These are phyloP conservation scores for Epirrhoe tristata DNA, from an alignment of 2,888 invertebrate genomes.

Conservation along the genomic window DNA sequence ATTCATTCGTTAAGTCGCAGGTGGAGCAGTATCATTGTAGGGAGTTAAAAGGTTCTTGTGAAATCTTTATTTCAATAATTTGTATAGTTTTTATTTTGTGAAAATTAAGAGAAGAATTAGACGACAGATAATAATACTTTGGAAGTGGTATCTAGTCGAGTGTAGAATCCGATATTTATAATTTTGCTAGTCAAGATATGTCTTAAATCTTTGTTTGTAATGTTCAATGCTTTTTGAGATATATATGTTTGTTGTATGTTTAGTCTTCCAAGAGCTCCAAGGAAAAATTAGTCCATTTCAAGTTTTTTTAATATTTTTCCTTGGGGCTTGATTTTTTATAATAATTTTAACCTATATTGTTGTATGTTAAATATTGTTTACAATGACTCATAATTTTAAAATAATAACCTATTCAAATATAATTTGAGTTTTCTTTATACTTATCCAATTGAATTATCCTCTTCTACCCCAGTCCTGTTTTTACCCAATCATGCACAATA, in stretches of 20 bases:
- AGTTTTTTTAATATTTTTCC: not conserved
- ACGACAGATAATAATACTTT: conserved; percentile 18
- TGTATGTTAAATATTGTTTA: conserved; percentile 1
- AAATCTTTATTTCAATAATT: too few species aligned
- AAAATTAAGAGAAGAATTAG: not conserved
- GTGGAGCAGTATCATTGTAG: too few species aligned
- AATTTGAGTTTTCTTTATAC: not conserved
- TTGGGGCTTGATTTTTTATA: not conserved
- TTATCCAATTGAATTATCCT: too few species aligned
- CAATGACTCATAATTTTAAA: not conserved
- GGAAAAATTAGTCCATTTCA: not conserved
- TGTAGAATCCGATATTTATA: conserved; percentile 39
- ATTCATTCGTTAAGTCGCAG: too few species aligned
- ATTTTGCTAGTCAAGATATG: conserved; percentile 44
- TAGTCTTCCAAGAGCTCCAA: conserved; percentile 12
- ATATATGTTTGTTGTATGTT: conserved; percentile 8
- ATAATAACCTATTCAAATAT: not conserved
- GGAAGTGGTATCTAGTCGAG: conserved; percentile 43
- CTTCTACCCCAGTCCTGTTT: too few species aligned
- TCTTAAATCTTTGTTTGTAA: conserved; percentile 17
- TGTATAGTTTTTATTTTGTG: too few species aligned
- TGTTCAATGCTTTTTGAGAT: conserved; percentile 12
- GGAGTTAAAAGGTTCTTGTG: too few species aligned
- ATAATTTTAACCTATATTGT: not conserved
- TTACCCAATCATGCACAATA: too few species aligned